Conservation (phyloP, 2,113 vertebrate genomes). For the Dissostichus mawsoni region DNA sequence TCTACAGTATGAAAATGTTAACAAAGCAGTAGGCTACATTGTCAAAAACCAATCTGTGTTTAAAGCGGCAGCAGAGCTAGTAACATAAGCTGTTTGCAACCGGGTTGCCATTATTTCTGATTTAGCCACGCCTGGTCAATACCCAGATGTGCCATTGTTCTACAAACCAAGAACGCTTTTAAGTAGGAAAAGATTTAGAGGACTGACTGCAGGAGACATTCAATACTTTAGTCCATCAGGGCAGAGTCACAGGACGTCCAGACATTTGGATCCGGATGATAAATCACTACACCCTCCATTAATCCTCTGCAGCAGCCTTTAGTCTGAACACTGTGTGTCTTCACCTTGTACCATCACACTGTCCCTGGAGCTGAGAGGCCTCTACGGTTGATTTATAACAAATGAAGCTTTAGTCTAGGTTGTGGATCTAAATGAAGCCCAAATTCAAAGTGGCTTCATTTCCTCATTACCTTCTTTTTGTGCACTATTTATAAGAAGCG, state of each 20-base stretch:
- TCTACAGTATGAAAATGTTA: too few relatives aligned
- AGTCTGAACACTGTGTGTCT: constrained; percentile 26
- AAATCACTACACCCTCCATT: constrained; percentile 43
- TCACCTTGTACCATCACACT: constrained; percentile 22
- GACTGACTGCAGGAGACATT: background rate
- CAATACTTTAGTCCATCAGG: background rate
- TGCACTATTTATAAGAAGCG: background rate
- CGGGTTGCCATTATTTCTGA: background rate
- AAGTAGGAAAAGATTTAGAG: constrained; percentile 2
- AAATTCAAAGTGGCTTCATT: background rate
- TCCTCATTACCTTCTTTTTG: constrained; percentile 15
- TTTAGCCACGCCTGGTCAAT: background rate
- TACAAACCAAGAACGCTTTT: background rate
- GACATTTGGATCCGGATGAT: constrained; percentile 26
- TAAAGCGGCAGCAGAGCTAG: too few relatives aligned
- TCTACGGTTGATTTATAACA: constrained; percentile 46
- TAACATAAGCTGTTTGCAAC: too few relatives aligned
- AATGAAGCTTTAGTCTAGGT: constrained; percentile 26
- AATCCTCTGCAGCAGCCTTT: constrained; percentile 27
- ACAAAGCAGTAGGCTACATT: too few relatives aligned
- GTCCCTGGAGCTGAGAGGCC: constrained; percentile 36
- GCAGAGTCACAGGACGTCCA: constrained; percentile 5
- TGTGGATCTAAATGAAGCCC: constrained; percentile 15
- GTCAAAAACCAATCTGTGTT: too few relatives aligned
- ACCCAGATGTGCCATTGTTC: background rate